These are phyloP conservation scores for Amorpha juglandis DNA, from an alignment of 2,888 invertebrate species.

Conservation along the genomic window DNA sequence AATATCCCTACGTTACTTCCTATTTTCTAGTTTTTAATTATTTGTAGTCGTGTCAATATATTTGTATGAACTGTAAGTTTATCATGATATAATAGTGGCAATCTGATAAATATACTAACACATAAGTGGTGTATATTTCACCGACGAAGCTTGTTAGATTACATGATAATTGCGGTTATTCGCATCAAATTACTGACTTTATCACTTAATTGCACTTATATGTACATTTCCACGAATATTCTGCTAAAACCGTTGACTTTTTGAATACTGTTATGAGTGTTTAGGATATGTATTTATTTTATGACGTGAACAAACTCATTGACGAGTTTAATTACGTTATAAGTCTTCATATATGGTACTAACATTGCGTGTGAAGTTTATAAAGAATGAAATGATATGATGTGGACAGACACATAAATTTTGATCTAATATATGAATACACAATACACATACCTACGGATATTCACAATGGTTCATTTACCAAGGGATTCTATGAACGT, in stretches of 20 bases:
- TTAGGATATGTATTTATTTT: neutral
- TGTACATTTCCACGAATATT: neutral
- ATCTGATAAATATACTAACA: constrained; percentile 4
- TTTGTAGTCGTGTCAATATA: neutral
- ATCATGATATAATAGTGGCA: neutral
- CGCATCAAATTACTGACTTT: constrained; percentile 1
- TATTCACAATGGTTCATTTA: too few species aligned
- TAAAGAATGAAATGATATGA: neutral
- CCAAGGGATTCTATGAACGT: too few species aligned
- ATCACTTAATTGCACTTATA: neutral
- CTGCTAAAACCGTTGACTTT: too few species aligned
- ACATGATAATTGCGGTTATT: constrained; percentile 8
- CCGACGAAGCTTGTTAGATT: constrained; percentile 5
- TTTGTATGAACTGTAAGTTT: neutral
- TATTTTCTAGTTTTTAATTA: constrained; percentile 24
- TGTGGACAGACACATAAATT: neutral
- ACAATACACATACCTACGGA: too few species aligned
- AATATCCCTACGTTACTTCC: constrained; percentile 26
- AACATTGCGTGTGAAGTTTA: neutral
- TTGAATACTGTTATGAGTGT: too few species aligned
- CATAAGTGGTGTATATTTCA: constrained; percentile 15
- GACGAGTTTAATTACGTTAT: neutral
- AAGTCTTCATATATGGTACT: neutral
- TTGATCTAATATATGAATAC: too few species aligned
- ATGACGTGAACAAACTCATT: too few species aligned